Evolutionary conservation across 2,888 invertebrate species (phyloP).

Genomic region (Ferdinandea cuprea): DNA sequence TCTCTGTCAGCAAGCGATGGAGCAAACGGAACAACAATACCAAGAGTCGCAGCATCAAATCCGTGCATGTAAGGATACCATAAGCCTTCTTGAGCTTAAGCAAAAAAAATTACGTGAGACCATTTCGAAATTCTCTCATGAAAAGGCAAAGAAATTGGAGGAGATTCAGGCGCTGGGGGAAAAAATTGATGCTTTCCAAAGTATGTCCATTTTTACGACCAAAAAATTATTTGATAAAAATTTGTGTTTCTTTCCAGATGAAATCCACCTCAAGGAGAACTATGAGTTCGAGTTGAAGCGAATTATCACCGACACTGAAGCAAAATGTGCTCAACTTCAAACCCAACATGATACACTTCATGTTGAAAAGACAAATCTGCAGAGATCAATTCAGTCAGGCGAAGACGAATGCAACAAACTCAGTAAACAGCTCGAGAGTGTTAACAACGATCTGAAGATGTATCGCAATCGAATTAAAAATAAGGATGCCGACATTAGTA

Average conservation of each 20-base stretch:
- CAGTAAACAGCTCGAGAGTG: slow-evolving; percentile 89
- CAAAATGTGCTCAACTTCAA: slow-evolving; percentile 82
- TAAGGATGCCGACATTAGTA: slow-evolving; percentile 89
- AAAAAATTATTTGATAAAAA: background rate
- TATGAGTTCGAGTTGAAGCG: slow-evolving; percentile 81
- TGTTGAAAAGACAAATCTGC: slow-evolving; percentile 90
- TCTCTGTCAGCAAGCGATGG: slow-evolving; percentile 76
- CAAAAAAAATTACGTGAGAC: slow-evolving; percentile 79
- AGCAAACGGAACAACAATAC: slow-evolving; percentile 77
- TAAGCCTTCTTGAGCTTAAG: slow-evolving; percentile 78
- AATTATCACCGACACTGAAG: slow-evolving; percentile 80
- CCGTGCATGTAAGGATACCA: slow-evolving; percentile 79
- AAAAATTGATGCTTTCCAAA: slow-evolving; percentile 80
- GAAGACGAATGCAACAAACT: slow-evolving; percentile 88
- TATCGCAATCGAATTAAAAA: slow-evolving; percentile 88
- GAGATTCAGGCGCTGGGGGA: slow-evolving; percentile 81
- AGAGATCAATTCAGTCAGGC: slow-evolving; percentile 88
- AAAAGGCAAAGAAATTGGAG: slow-evolving; percentile 80
- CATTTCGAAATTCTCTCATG: slow-evolving; percentile 78
- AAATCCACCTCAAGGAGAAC: slow-evolving; percentile 81
- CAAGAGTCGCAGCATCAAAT: slow-evolving; percentile 81
- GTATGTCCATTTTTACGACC: slow-evolving; percentile 75
- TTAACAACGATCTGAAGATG: slow-evolving; percentile 78
- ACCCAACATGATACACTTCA: slow-evolving; percentile 89
- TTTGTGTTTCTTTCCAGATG: slow-evolving; percentile 76